Conservation (phyloP, 2,797 vertebrate genomes). For the Myoxocephalus aenaeus region DNA sequence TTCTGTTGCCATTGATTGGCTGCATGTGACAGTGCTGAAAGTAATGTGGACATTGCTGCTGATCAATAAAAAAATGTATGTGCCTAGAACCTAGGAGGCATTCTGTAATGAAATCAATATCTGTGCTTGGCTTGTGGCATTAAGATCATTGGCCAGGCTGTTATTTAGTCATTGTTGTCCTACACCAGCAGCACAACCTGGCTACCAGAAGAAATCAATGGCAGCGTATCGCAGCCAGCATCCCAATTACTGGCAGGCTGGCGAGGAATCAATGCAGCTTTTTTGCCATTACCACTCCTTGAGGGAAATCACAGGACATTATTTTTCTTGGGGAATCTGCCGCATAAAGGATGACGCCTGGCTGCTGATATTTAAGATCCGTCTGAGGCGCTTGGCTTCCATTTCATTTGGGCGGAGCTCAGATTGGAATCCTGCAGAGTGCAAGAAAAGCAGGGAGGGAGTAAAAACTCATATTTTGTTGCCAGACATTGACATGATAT, state of each 20-base stretch:
- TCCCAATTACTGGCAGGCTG: constrained; percentile 82
- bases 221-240: constrained; percentile 75
- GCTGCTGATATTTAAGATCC: constrained; percentile 44
- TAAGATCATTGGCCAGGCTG: constrained; percentile 79
- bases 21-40: constrained; percentile 75
- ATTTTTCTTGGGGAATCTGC: constrained; percentile 58
- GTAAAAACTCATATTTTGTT: constrained; percentile 11
- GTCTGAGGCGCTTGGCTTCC: constrained; percentile 25
- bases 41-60: constrained; percentile 74
- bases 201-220: constrained; percentile 83
- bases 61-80: constrained; percentile 85
- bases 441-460: not conserved
- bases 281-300: constrained; percentile 77
- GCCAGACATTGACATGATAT: constrained; percentile 13
- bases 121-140: constrained; percentile 81
- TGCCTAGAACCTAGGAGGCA: constrained; percentile 80
- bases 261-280: constrained; percentile 78
- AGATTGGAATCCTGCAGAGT: not conserved
- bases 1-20: constrained; percentile 68
- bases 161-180: constrained; percentile 85
- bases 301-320: constrained; percentile 79
- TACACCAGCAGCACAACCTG: constrained; percentile 75
- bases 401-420: constrained; percentile 18
- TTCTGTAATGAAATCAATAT: constrained; percentile 86
- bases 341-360: constrained; percentile 31